Evolutionary conservation across 2,888 invertebrate species (phyloP).

Genomic region (Eugnorisma glareosa): DNA sequence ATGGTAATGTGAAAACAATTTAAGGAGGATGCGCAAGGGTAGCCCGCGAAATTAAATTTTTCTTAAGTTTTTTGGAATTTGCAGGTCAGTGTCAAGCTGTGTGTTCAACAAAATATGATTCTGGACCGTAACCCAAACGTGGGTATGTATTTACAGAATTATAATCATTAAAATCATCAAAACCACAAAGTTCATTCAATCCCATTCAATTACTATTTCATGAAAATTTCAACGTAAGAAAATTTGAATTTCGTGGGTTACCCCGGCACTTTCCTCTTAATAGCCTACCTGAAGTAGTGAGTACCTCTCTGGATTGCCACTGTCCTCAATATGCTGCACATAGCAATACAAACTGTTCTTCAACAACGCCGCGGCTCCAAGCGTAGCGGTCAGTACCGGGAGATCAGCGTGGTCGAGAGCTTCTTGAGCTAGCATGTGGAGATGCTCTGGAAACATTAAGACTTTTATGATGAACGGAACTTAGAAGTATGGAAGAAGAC

Average conservation of each 20-base stretch:
- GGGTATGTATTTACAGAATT: too few species aligned
- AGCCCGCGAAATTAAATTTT: neutral
- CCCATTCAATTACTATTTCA: too few species aligned
- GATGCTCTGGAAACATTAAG: constrained; percentile 90
- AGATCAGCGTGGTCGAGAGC: constrained; percentile 96
- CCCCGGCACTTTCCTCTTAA: neutral
- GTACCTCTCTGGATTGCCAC: constrained; percentile 84
- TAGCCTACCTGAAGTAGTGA: constrained; percentile 80
- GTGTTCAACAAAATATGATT: too few species aligned
- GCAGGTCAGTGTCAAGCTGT: too few species aligned
- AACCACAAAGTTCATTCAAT: too few species aligned
- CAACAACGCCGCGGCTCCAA: constrained; percentile 94
- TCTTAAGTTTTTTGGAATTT: neutral
- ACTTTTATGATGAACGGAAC: neutral
- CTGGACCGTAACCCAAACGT: too few species aligned
- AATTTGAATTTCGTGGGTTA: too few species aligned
- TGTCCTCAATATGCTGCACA: constrained; percentile 91
- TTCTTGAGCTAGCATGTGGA: constrained; percentile 95
- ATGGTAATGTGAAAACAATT: too few species aligned
- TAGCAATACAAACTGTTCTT: constrained; percentile 95
- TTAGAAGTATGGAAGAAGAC: too few species aligned
- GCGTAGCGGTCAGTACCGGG: constrained; percentile 94
- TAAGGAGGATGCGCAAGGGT: too few species aligned
- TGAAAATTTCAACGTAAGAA: too few species aligned
- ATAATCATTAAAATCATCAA: too few species aligned